phyloP scores from a whole-genome alignment of 1,140 invertebrate species.

The Bursaphelenchus mucronatus region DNA sequence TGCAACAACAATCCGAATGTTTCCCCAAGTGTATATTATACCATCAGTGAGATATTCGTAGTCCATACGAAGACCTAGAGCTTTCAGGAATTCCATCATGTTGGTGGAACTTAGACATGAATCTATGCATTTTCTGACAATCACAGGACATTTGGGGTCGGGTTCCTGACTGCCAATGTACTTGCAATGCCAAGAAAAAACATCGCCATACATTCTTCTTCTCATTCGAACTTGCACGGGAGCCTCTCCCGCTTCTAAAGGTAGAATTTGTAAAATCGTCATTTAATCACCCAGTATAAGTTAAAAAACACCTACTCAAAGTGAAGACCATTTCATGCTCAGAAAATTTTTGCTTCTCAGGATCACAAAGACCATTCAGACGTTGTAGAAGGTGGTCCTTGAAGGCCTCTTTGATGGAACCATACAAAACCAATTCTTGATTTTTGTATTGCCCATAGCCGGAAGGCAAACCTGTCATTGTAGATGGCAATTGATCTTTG shows the following conservation, averaged over 20 bases:
- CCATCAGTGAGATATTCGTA: slow-evolving; percentile 41
- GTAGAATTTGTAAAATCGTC: not conserved
- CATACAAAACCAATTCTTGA: slow-evolving; percentile 32
- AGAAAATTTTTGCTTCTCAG: slow-evolving; percentile 26
- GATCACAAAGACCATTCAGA: slow-evolving; percentile 40
- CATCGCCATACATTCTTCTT: slow-evolving; percentile 31
- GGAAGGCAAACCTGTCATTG: no score
- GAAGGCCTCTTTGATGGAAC: slow-evolving; percentile 23
- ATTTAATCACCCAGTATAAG: not conserved
- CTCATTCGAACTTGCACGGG: slow-evolving; percentile 47
- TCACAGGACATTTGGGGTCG: slow-evolving; percentile 27
- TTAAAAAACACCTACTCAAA: slow-evolving; percentile 30
- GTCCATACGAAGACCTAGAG: slow-evolving; percentile 48
- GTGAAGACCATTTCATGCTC: slow-evolving; percentile 50
- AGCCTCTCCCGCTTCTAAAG: slow-evolving; percentile 32
- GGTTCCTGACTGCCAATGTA: slow-evolving; percentile 40
- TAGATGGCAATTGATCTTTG: no score
- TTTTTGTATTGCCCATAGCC: not conserved
- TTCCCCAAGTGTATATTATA: slow-evolving; percentile 35
- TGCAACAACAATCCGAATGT: slow-evolving; percentile 30
- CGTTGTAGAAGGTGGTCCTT: slow-evolving; percentile 36
- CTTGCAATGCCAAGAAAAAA: slow-evolving; percentile 42
- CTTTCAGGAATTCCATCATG: slow-evolving; percentile 50
- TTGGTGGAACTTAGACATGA: slow-evolving; percentile 41
- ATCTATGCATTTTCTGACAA: slow-evolving; percentile 46